These are phyloP conservation scores for Mesopsocus fuscifrons DNA, from an alignment of 2,888 invertebrate genomes.

Conservation along the genomic window DNA sequence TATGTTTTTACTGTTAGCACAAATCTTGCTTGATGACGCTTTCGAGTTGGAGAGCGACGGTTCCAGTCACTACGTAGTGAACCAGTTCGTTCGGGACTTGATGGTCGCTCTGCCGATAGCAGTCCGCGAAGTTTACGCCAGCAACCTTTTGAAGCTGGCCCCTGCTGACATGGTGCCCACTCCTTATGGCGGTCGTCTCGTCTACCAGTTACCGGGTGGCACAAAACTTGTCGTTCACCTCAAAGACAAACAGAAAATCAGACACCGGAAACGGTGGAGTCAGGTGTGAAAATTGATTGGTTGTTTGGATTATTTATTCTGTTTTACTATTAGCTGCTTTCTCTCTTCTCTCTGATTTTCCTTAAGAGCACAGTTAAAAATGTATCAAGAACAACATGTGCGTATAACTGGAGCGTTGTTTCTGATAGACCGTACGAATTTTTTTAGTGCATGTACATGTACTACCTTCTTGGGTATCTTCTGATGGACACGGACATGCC, in stretches of 20 bases:
- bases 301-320: too few species aligned
- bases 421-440: too few species aligned
- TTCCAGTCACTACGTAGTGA: constrained; percentile 53
- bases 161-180: constrained; percentile 59
- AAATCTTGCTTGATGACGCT: constrained; percentile 76
- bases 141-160: constrained; percentile 35
- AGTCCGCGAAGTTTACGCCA: constrained; percentile 47
- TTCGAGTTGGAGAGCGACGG: constrained; percentile 42
- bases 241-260: constrained; percentile 74
- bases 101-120: constrained; percentile 55
- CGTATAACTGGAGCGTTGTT: too few species aligned
- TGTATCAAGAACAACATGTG: too few species aligned
- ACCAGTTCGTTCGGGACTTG: constrained; percentile 58
- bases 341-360: too few species aligned
- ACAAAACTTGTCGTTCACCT: constrained; percentile 71
- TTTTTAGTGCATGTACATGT: constrained; percentile 74
- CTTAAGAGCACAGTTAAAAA: too few species aligned
- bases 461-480: constrained; percentile 65
- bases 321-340: too few species aligned
- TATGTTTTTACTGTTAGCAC: too few species aligned
- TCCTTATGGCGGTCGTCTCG: constrained; percentile 70
- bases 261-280: constrained; percentile 84
- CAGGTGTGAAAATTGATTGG: constrained; percentile 37
- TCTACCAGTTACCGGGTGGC: constrained; percentile 69
- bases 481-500: constrained; percentile 46